These are phyloP conservation scores for Tiliacea citrago DNA, from an alignment of 2,888 invertebrate species.

Conservation along the genomic window DNA sequence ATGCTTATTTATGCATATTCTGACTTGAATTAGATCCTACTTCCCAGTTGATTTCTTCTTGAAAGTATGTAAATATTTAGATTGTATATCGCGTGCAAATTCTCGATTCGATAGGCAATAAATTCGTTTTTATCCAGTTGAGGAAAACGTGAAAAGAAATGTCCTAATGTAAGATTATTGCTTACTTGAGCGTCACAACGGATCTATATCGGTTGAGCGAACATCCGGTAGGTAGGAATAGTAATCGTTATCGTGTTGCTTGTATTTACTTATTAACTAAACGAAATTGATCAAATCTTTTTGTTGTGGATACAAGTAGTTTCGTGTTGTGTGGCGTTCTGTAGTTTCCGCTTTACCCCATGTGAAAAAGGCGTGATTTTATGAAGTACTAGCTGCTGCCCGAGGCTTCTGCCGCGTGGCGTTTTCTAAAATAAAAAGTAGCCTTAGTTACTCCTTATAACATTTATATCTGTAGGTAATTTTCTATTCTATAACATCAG, in stretches of 20 bases:
- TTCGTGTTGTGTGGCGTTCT: too few species aligned
- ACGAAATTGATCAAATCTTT: too few species aligned
- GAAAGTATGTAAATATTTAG: background rate
- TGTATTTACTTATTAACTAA: background rate
- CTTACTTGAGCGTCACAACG: slow-evolving; percentile 23
- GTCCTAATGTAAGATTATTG: slow-evolving; percentile 13
- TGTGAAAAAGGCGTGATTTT: too few species aligned
- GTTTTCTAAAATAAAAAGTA: too few species aligned
- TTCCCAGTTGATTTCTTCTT: background rate
- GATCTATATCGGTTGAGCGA: slow-evolving; percentile 16
- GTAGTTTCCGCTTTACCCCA: background rate
- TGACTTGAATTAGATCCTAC: background rate
- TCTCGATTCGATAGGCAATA: slow-evolving; percentile 18
- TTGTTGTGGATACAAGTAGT: background rate
- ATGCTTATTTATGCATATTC: background rate
- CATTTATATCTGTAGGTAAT: too few species aligned
- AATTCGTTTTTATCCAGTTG: slow-evolving; percentile 20
- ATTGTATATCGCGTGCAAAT: slow-evolving; percentile 5
- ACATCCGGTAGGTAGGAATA: background rate
- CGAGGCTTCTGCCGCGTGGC: too few species aligned
- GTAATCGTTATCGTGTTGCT: background rate
- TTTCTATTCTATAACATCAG: too few species aligned
- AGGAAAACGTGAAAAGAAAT: slow-evolving; percentile 43
- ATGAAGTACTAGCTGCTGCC: too few species aligned
- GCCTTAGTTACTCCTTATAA: too few species aligned